A percentile compares a stretch with the other conserved stretches of the same genome.
Evolutionary conservation across 35 echinoderm and acorn worm species (phyloP).

Genomic region (Apostichopus californicus): DNA sequence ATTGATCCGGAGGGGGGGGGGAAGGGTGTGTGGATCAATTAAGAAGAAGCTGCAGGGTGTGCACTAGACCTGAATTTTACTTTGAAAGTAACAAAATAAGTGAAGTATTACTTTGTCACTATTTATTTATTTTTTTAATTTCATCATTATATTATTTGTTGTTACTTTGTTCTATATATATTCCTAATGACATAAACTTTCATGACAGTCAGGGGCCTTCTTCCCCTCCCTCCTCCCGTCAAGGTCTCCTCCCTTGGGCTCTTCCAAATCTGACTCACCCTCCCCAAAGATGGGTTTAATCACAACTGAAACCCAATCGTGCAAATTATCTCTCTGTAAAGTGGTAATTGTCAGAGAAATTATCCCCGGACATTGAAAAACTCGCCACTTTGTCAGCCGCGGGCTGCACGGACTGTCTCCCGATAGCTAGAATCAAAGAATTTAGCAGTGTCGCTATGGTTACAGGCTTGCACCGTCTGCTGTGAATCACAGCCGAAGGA

Average conservation of each 20-base stretch:
- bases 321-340: not conserved
- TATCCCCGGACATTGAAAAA: not conserved
- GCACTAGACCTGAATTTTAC: no score
- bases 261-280: not conserved
- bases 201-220: no score
- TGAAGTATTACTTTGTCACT: no score
- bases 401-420: not conserved
- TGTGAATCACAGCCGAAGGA: constrained; percentile 1
- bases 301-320: not conserved
- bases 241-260: not conserved
- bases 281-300: not conserved
- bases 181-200: no score
- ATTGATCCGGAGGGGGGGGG: no score
- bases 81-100: no score
- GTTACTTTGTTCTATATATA: no score
- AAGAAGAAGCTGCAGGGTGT: no score
- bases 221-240: not conserved
- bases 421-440: not conserved
- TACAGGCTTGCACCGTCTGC: not conserved
- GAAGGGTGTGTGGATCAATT: no score
- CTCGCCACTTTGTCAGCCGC: not conserved
- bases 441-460: not conserved
- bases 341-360: not conserved
- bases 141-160: no score
- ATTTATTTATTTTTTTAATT: no score